These are phyloP conservation scores for Solea senegalensis DNA, from an alignment of 2,113 vertebrate genomes.

Conservation along the genomic window DNA sequence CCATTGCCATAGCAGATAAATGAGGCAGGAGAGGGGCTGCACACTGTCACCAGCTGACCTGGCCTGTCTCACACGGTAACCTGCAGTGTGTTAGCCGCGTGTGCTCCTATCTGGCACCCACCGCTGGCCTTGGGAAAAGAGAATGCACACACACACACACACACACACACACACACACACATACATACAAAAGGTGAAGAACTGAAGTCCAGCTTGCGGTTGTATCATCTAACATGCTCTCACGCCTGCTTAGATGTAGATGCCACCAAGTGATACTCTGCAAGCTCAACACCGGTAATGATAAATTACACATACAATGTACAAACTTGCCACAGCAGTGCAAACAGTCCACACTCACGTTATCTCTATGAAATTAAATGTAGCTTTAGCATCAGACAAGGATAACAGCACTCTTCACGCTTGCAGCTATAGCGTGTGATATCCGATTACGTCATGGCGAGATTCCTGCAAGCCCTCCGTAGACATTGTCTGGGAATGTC, in stretches of 20 bases:
- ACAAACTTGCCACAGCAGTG: too few species aligned
- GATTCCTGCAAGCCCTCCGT: slow-evolving; percentile 51
- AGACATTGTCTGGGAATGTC: slow-evolving; percentile 74
- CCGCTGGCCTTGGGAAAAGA: slow-evolving; percentile 26
- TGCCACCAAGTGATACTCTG: slow-evolving; percentile 1
- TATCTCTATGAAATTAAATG: slow-evolving; percentile 1
- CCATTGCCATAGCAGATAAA: slow-evolving; percentile 82
- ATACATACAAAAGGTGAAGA: slow-evolving; percentile 19
- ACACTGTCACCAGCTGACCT: slow-evolving; percentile 75
- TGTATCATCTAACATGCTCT: slow-evolving; percentile 8
- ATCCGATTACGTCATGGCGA: slow-evolving; percentile 66
- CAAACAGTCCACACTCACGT: background rate
- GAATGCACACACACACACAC: background rate
- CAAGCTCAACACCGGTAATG: background rate
- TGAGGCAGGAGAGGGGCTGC: slow-evolving; percentile 78
- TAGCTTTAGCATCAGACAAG: slow-evolving; percentile 21
- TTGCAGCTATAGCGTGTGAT: slow-evolving; percentile 51
- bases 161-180: slow-evolving; percentile 12
- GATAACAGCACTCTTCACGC: slow-evolving; percentile 37
- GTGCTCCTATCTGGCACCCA: slow-evolving; percentile 60
- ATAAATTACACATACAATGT: background rate
- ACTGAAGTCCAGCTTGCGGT: slow-evolving; percentile 14
- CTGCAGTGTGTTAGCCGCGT: slow-evolving; percentile 73
- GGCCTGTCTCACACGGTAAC: slow-evolving; percentile 77
- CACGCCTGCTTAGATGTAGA: background rate